Conservation (phyloP, 2,797 vertebrate species). For the Myiothlypis chrysogaster region DNA sequence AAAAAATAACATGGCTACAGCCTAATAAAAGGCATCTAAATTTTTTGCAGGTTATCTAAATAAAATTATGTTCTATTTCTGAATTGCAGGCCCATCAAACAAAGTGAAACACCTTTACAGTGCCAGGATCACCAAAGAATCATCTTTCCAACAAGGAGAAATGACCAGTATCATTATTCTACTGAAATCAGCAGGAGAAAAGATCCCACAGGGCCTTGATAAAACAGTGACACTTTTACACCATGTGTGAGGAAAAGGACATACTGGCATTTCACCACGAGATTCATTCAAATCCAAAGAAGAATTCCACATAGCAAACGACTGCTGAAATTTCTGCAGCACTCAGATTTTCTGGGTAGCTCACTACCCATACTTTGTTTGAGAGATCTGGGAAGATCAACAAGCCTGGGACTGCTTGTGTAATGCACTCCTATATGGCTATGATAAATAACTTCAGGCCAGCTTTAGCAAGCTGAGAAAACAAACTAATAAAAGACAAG, state of each 20-base stretch:
- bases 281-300: background rate
- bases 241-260: background rate
- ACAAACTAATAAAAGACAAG: background rate
- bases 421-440: background rate
- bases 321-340: background rate
- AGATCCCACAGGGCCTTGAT: background rate
- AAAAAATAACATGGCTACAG: background rate
- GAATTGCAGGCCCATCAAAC: background rate
- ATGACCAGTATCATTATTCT: background rate
- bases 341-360: background rate
- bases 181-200: background rate
- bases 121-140: background rate
- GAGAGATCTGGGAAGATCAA: background rate
- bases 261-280: background rate
- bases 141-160: background rate
- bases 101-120: background rate
- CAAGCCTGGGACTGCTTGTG: background rate
- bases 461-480: background rate
- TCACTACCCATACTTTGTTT: background rate
- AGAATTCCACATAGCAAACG: background rate
- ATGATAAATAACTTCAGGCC: background rate
- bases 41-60: background rate
- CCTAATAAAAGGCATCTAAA: background rate
- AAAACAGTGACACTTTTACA: background rate
- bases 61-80: background rate